Percentiles rank a stretch among this genome's conserved stretches.
Conservation (phyloP, 1,140 invertebrate genomes). For the Caenorhabditis inopinata region DNA sequence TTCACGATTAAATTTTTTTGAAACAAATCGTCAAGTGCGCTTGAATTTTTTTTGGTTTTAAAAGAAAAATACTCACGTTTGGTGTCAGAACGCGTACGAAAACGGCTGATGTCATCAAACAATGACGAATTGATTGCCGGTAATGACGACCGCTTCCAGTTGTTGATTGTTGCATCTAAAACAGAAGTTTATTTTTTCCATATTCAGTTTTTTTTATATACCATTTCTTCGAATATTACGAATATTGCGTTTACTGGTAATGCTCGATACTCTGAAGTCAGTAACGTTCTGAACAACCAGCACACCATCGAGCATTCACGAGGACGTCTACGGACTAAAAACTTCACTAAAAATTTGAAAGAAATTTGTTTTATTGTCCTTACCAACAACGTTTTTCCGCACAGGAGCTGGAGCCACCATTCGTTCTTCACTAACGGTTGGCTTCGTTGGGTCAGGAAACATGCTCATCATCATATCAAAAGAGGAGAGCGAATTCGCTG, state of each 20-base stretch:
- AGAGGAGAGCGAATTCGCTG: conserved; percentile 15
- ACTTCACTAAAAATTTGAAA: neutral
- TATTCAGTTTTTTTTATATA: neutral
- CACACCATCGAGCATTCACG: conserved; percentile 43
- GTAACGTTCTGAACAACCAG: conserved; percentile 40
- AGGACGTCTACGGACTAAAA: conserved; percentile 33
- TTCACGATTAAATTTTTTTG: neutral
- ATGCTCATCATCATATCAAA: conserved; percentile 27
- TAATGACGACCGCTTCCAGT: conserved; percentile 29
- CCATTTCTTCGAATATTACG: conserved; percentile 41
- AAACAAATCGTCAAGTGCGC: too few species aligned
- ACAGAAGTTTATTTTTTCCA: neutral
- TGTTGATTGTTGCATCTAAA: conserved; percentile 17
- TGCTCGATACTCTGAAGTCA: conserved; percentile 41
- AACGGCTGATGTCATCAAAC: conserved; percentile 36
- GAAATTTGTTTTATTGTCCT: neutral
- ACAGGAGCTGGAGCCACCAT: neutral
- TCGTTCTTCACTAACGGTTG: neutral
- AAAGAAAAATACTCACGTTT: conserved; percentile 21
- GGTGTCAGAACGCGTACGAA: conserved; percentile 43
- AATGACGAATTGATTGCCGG: conserved; percentile 37
- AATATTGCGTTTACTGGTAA: conserved; percentile 38
- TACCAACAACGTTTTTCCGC: conserved; percentile 26
- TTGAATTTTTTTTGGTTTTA: neutral
- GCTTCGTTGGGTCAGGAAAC: conserved; percentile 8